Evolutionary conservation across 2,797 vertebrate species (phyloP).

Genomic region (Saxicola maurus): DNA sequence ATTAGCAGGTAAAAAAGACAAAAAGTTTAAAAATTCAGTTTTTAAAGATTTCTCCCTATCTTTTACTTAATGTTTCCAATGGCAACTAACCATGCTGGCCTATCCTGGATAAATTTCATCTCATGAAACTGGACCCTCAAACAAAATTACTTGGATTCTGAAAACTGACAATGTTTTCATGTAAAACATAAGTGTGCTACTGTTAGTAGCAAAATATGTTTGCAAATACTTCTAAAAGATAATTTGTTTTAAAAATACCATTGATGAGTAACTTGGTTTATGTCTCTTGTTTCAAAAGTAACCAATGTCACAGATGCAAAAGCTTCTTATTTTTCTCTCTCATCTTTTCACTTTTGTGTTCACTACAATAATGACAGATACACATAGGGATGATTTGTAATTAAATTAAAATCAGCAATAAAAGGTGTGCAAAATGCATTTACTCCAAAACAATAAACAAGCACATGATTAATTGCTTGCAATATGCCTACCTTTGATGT

Average conservation of each 20-base stretch:
- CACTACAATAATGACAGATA: constrained; percentile 9
- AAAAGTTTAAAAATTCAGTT: rapidly evolving
- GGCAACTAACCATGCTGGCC: rapidly evolving
- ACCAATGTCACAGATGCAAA: not conserved
- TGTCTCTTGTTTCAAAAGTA: constrained; percentile 2
- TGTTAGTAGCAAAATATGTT: not conserved
- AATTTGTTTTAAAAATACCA: not conserved
- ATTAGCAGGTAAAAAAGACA: not conserved
- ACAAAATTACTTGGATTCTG: not conserved
- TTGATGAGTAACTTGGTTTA: not conserved
- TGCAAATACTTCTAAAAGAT: not conserved
- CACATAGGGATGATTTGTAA: constrained; percentile 37
- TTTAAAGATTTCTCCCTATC: not conserved
- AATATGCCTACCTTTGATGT: constrained; percentile 43
- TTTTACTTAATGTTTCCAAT: not conserved
- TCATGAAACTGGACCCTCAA: not conserved
- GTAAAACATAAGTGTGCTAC: not conserved
- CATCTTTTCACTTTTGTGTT: not conserved
- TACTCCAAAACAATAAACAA: constrained; percentile 59
- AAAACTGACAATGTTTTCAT: not conserved
- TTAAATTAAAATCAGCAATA: constrained; percentile 64
- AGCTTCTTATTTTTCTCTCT: not conserved
- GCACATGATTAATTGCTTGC: constrained; percentile 61
- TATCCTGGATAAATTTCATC: not conserved
- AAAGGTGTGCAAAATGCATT: constrained; percentile 56